Base-by-base conservation (phyloP, 1,140 invertebrate species). In the Drosophila insularis region DNA sequence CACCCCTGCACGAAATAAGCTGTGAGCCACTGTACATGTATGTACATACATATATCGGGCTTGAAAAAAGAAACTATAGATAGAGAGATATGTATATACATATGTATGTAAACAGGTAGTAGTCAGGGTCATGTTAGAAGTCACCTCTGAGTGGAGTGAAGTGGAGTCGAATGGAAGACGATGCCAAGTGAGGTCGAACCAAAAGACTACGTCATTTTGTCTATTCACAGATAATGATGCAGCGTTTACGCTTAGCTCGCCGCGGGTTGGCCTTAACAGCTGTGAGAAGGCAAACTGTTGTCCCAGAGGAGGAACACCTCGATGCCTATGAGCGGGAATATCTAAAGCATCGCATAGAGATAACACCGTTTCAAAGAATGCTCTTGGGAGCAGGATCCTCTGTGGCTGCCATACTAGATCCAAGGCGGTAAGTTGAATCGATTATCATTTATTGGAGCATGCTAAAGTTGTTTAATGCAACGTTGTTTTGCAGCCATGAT, bases 341-440 rank as follows among this genome's bases (percentile, higher is more conserved):
- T 60, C 37, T 91, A 6, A 54, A 92, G 76, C 94, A 95, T 71
- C 96, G 96, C 91, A 96, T 98, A 63, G 92, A 94, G 23, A 95
- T 95, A 23, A 95, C 94, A 54, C 17, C 89, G 6, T 93, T 98
- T 69, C 98, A 99, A 92, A 95, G 94, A 90, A 82, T 93, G 1
- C 70, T 98, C 8, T 93, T 99, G 7, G 93, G 96, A 6, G 91
- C 95, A 1, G 98, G 98, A 4, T 97, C 98, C 17, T 96, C 96
- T 27, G 90, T 94, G 4, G 93, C 97, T 58, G 94, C 96, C 5
- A 91, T 98, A 19, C 80, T 95, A 4, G 94, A 97, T 93, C 97
- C 97, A 1, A 92, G 80, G 71, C 91, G 91, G 91, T 92, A 59
- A 17, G 17, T 32, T n/a, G 21, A 14, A 17, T 19, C 43, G 1